These are phyloP conservation scores for Muscina levida DNA, from an alignment of 2,888 invertebrate species.

Conservation along the genomic window DNA sequence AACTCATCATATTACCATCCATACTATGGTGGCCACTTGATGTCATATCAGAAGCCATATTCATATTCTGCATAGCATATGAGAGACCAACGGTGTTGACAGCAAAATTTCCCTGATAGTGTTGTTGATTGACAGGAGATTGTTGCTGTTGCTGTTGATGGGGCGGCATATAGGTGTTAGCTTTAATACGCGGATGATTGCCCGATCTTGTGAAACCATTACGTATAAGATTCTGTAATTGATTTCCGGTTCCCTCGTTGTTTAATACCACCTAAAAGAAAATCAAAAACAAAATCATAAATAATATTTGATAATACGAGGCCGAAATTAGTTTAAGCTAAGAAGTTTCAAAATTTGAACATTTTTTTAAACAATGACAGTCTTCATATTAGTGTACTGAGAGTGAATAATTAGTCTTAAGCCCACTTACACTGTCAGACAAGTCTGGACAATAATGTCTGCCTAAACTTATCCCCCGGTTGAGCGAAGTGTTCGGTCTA, in stretches of 20 bases:
- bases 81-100: constrained; percentile 70
- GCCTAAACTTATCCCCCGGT: too few species aligned
- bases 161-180: constrained; percentile 75
- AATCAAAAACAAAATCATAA: constrained; percentile 38
- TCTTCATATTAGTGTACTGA: too few species aligned
- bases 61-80: constrained; percentile 77
- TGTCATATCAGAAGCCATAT: constrained; percentile 68
- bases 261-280: constrained; percentile 72
- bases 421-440: too few species aligned
- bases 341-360: too few species aligned
- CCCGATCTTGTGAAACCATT: constrained; percentile 77
- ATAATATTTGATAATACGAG: too few species aligned
- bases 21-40: constrained; percentile 67
- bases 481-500: too few species aligned
- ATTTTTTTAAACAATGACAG: too few species aligned
- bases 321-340: too few species aligned
- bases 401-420: too few species aligned
- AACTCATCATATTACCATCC: constrained; percentile 68
- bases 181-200: constrained; percentile 76
- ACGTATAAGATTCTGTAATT: constrained; percentile 77
- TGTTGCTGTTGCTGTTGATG: constrained; percentile 75
- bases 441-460: too few species aligned
- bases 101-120: constrained; percentile 75
- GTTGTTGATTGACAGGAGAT: constrained; percentile 73
- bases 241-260: constrained; percentile 74